Base-by-base conservation (phyloP, 64 coral and sea anemone species). In the Montipora sp. region DNA sequence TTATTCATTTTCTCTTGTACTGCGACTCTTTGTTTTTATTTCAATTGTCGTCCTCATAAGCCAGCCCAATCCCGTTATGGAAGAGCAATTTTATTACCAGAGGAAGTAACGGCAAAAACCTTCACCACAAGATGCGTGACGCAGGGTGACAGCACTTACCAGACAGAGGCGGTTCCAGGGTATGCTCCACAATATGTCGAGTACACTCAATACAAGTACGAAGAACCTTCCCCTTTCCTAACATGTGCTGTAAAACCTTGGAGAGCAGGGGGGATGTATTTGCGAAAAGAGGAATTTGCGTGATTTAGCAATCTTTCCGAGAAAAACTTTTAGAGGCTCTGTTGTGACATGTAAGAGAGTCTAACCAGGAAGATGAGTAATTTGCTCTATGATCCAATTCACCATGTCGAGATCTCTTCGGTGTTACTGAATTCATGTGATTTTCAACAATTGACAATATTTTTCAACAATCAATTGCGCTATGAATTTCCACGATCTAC, bases 191-290 rank as follows among this genome's bases (percentile, higher is more conserved):
- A 85, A 10, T 85, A 85, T 49, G 61, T 85, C 2, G 61, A 85
- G 47, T 85, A 85, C 12, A 47, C 60, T 44, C 82, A 67, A 72
- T 51, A 71, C 82, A 85, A 85, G 67, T 14, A 63, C 66, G 82
- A 50, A 70, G 14, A 65, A 23, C 65, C 63, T 12, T 59, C 82
- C 11, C 45, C 16, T 72, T 85, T 71, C 82, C 8, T 57, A 11
- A 6, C 53, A 11, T 57, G 27, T 49, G 2, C 1, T 71, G 18
- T 47, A 20, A 71, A 71, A 71, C 68, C 68, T n/a, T 71, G 23
- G 48, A 59, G 11, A 81, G 3, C 51, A 60, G 79, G 79, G 79
- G 79, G 7, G 12, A 13, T 61, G 53, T 60, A 81, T 36, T 73
- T 63, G 14, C 14, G 14, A 63, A 7, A 16, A 14, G 60, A 63